Evolutionary conservation across 2,113 vertebrate genomes (phyloP).

Genomic region (Petrocephalus microphthalmus): DNA sequence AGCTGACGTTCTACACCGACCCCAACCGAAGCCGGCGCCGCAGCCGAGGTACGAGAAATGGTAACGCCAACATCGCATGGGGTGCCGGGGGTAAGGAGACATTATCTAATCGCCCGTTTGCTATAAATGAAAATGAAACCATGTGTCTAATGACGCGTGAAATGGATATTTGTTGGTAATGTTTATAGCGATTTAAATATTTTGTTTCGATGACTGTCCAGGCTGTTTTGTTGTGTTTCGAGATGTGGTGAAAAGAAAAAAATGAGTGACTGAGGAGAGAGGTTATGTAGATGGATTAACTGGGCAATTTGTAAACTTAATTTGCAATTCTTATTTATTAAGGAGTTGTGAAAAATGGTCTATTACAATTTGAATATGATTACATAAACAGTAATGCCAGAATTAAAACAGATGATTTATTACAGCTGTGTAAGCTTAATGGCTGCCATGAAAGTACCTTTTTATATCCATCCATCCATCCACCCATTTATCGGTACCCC

Average conservation of each 20-base stretch:
- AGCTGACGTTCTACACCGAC: conserved; percentile 96
- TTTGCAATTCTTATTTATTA: not conserved
- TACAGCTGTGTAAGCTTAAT: not conserved
- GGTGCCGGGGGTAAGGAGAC: conserved; percentile 68
- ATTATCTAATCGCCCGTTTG: conserved; percentile 30
- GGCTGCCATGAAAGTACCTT: not conserved
- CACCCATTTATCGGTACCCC: not conserved
- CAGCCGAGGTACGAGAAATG: conserved; percentile 81
- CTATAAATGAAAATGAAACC: not conserved
- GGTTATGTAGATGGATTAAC: no score
- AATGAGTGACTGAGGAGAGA: no score
- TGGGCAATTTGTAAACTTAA: not conserved
- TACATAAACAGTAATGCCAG: not conserved
- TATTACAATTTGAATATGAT: not conserved
- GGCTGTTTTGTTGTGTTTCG: not conserved
- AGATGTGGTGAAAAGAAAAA: not conserved
- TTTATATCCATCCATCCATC: not conserved
- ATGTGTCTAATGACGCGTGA: not conserved
- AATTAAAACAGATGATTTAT: not conserved
- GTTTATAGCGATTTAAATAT: not conserved
- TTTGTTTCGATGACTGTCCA: not conserved
- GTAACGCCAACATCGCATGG: conserved; percentile 68
- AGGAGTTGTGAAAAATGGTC: not conserved
- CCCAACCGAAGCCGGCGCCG: conserved; percentile 88
- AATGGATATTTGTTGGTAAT: not conserved